Evolutionary conservation across 2,797 vertebrate species (phyloP), one percentile per base, ranked within the genome.

Genomic region (Microctenopoma steveboyesi): DNA sequence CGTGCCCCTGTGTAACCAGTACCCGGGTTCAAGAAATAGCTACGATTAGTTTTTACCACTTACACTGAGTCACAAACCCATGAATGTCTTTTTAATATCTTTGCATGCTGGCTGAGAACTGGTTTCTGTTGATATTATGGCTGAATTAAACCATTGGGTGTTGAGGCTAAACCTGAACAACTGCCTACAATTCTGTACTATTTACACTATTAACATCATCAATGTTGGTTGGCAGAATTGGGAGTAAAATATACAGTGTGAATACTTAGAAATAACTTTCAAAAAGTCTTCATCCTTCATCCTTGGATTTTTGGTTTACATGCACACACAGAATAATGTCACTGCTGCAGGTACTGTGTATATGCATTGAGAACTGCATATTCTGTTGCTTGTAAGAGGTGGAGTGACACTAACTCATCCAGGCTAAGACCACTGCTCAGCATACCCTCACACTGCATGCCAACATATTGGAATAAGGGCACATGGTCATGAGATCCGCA

Each of bases 1-100:
- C 13, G 4, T 58, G 30, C 18, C n/a, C 54, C 30, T 52, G 25
- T 74, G 53, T 62, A 27, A 79, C 25, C 63, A 54, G 48, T 37
- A 64, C 48, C 35, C 27, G 39, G 28, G 51, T 68, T 75, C 9
- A 73, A 65, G 59, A 39, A 69, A 37, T 33, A 71, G 51, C 16
- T 66, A 62, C 7, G 18, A 71, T 73, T 54, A 33, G 16, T n/a
- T 40, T 51, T 22, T 73, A 6, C 57, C 57, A 9, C 56, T 66
- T 43, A 46, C 59, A 70, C 46, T 35, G 48, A 61, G 52, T 68
- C n/a, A 60, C 48, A 68, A 76, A 66, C 63, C 10, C 48, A 18
- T 16, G 4, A 16, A 50, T 28, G n/a, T 4, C 49, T 62, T 64
- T 58, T 45, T 48, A 48, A 6, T 48, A 35, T 72, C 7, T 72